These are phyloP conservation scores for Sceloporus tristichus DNA, from an alignment of 2,113 vertebrate genomes.

Conservation along the genomic window DNA sequence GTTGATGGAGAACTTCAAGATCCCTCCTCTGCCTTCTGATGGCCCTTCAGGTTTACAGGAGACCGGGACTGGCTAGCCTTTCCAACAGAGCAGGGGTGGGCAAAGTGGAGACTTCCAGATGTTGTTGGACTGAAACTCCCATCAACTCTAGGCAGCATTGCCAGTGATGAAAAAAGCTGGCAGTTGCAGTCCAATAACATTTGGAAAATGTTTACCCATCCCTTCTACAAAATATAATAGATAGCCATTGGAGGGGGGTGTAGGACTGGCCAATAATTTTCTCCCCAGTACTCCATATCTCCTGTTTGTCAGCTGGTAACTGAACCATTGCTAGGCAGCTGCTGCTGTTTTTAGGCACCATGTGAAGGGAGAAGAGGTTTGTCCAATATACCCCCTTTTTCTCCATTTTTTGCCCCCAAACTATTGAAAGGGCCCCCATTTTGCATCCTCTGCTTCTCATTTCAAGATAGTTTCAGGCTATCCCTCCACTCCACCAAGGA, in stretches of 20 bases:
- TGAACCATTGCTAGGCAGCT: neutral
- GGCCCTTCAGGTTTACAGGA: neutral
- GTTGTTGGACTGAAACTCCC: too few relatives aligned
- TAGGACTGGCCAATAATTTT: neutral
- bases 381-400: neutral
- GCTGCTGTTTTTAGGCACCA: neutral
- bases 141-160: too few relatives aligned
- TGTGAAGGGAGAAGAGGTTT: neutral
- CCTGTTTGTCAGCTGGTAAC: neutral
- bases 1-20: neutral
- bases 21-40: neutral
- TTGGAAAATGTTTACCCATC: too few relatives aligned
- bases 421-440: neutral
- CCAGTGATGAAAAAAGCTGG: too few relatives aligned
- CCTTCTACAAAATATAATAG: neutral
- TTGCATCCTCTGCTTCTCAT: too few relatives aligned
- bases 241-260: neutral
- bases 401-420: neutral
- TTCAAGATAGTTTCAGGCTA: neutral
- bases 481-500: too few relatives aligned
- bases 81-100: neutral
- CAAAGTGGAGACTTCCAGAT: too few relatives aligned
- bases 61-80: neutral
- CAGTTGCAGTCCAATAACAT: too few relatives aligned
- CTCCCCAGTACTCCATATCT: neutral